A percentile compares a stretch with the other conserved stretches of the same genome.
These are phyloP conservation scores for Heliconius sara DNA, from an alignment of 2,888 invertebrate genomes.

Conservation along the genomic window DNA sequence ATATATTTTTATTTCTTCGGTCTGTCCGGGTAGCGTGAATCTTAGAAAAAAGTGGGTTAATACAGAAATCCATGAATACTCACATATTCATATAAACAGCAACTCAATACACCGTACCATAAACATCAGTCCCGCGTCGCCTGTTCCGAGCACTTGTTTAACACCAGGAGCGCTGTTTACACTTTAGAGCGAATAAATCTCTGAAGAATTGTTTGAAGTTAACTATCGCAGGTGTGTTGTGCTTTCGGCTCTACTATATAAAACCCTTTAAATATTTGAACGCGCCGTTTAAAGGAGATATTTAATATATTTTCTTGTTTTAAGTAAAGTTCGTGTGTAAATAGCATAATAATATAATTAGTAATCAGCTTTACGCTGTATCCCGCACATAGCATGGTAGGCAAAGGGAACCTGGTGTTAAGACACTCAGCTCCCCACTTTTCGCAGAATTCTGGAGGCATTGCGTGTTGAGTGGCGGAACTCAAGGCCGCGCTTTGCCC, in stretches of 20 bases:
- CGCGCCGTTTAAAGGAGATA: background rate
- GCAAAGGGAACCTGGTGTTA: too few species aligned
- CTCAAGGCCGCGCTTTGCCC: too few species aligned
- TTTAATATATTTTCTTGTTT: too few species aligned
- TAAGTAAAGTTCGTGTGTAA: too few species aligned
- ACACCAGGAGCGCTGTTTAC: conserved; percentile 31
- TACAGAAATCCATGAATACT: background rate
- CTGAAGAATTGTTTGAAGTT: conserved; percentile 44
- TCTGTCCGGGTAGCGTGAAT: background rate
- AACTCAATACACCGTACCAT: conserved; percentile 36
- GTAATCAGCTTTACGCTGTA: too few species aligned
- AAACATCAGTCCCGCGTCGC: conserved; percentile 34
- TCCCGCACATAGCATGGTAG: too few species aligned
- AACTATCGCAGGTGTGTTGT: conserved; percentile 35
- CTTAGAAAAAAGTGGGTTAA: background rate
- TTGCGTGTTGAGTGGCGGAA: too few species aligned
- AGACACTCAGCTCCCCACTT: too few species aligned
- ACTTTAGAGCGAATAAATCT: conserved; percentile 44
- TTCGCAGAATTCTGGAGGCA: too few species aligned
- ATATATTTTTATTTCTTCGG: too few species aligned
- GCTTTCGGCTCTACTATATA: conserved; percentile 15
- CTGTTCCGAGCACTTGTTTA: conserved; percentile 39
- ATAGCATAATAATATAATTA: too few species aligned
- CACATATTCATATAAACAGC: background rate
- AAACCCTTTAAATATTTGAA: background rate